Evolutionary conservation across 2,888 invertebrate genomes (phyloP).

Genomic region (Amphipyra tragopoginis): DNA sequence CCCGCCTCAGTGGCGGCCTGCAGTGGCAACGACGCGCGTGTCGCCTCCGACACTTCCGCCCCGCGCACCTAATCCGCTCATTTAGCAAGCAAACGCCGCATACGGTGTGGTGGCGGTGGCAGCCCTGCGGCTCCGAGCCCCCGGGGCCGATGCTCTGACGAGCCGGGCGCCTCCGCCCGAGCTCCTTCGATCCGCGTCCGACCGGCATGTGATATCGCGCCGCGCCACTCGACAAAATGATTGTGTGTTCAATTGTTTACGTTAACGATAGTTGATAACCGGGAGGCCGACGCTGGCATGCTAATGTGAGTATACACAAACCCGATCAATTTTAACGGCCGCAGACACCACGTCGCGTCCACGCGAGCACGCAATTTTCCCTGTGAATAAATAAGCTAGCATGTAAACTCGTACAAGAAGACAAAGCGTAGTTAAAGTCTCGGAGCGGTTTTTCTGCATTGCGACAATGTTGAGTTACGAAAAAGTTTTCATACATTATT

Average conservation of each 20-base stretch:
- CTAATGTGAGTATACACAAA: constrained; percentile 85
- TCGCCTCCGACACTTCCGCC: constrained; percentile 88
- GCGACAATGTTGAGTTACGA: constrained; percentile 78
- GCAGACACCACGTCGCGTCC: constrained; percentile 52
- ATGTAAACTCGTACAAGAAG: constrained; percentile 57
- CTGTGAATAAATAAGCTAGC: constrained; percentile 63
- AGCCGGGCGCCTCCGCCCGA: constrained; percentile 78
- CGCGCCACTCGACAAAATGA: constrained; percentile 79
- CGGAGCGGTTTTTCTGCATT: constrained; percentile 79
- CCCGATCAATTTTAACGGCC: constrained; percentile 54
- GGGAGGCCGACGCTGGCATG: constrained; percentile 87
- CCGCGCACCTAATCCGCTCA: constrained; percentile 86
- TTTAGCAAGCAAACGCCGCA: constrained; percentile 86
- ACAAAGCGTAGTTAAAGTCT: constrained; percentile 59
- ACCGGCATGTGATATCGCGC: constrained; percentile 81
- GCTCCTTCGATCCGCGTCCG: constrained; percentile 76
- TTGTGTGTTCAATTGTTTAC: constrained; percentile 86
- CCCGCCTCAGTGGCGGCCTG: constrained; percentile 89
- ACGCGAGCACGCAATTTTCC: constrained; percentile 53
- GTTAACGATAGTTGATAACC: constrained; percentile 87
- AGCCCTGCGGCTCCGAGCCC: constrained; percentile 79
- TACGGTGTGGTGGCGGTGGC: constrained; percentile 82
- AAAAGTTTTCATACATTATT: constrained; percentile 71
- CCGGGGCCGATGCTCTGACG: constrained; percentile 82
- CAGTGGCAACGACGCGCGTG: constrained; percentile 89